Evolutionary conservation across 2,888 invertebrate genomes (phyloP).

Genomic region (Dusona sp.): DNA sequence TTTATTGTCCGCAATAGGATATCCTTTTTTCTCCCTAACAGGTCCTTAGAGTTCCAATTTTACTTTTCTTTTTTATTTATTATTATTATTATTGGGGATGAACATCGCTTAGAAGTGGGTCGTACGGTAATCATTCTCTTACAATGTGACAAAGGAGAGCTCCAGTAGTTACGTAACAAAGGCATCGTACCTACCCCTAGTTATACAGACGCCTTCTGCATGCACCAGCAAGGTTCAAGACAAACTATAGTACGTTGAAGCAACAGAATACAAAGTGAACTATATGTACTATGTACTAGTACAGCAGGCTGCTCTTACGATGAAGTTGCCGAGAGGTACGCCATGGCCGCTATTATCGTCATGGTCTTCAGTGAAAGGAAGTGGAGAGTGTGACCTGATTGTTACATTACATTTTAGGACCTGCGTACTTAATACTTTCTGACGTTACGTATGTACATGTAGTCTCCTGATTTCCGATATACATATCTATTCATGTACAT

Average conservation of each 20-base stretch:
- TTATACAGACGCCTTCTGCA: conserved; percentile 33
- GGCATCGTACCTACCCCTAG: conserved; percentile 37
- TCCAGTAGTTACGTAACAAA: conserved; percentile 63
- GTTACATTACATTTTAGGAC: conserved; percentile 28
- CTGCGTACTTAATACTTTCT: conserved; percentile 24
- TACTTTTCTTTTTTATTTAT: conserved; percentile 33
- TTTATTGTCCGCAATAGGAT: conserved; percentile 39
- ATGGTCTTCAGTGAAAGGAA: conserved; percentile 48
- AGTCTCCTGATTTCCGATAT: background rate
- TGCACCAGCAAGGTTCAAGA: conserved; percentile 49
- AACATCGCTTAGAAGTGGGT: conserved; percentile 59
- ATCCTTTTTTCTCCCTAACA: conserved; percentile 22
- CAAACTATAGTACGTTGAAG: conserved; percentile 43
- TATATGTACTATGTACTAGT: conserved; percentile 25
- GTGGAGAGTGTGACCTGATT: conserved; percentile 54
- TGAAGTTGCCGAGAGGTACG: conserved; percentile 36
- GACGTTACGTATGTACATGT: background rate
- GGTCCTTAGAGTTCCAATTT: conserved; percentile 54
- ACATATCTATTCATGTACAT: conserved; percentile 13
- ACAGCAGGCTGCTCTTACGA: conserved; percentile 38
- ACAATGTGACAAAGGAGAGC: conserved; percentile 62
- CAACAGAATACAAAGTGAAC: conserved; percentile 47
- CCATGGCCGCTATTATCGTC: conserved; percentile 47
- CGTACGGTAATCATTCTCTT: conserved; percentile 66
- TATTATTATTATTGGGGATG: conserved; percentile 57